A percentile compares a stretch with the other conserved stretches of the same genome.
Evolutionary conservation across 2,113 vertebrate species (phyloP).

Genomic region (Nannospalax galili): DNA sequence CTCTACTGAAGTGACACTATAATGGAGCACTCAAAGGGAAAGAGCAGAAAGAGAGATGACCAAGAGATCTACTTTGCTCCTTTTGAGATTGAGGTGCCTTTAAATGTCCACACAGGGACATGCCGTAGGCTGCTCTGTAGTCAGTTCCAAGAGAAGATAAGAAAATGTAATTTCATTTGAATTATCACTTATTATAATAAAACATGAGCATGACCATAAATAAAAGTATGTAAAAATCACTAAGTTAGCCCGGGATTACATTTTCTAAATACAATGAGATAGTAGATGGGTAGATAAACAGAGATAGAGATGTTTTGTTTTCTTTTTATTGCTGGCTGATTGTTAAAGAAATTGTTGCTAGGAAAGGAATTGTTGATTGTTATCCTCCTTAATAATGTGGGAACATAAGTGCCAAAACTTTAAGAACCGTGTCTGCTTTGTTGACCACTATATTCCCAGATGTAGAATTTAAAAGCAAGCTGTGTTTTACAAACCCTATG

Average conservation of each 20-base stretch:
- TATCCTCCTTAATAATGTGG: conserved; percentile 19
- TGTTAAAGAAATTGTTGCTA: not conserved
- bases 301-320: not conserved
- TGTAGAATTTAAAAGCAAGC: not conserved
- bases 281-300: not conserved
- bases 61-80: no score
- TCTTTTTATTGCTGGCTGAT: not conserved
- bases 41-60: no score
- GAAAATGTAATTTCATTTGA: not conserved
- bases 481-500: not conserved
- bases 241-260: no score
- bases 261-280: not conserved
- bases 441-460: not conserved
- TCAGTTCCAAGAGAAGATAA: not conserved
- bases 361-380: not conserved
- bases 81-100: no score
- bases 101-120: not conserved
- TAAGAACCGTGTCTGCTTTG: not conserved
- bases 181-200: not conserved
- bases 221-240: not conserved
- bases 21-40: not conserved
- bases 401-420: not conserved
- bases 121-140: not conserved
- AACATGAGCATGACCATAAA: not conserved
- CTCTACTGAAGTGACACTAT: not conserved